Evolutionary conservation across 2,888 invertebrate species (phyloP).

Genomic region (Amitus sp.): DNA sequence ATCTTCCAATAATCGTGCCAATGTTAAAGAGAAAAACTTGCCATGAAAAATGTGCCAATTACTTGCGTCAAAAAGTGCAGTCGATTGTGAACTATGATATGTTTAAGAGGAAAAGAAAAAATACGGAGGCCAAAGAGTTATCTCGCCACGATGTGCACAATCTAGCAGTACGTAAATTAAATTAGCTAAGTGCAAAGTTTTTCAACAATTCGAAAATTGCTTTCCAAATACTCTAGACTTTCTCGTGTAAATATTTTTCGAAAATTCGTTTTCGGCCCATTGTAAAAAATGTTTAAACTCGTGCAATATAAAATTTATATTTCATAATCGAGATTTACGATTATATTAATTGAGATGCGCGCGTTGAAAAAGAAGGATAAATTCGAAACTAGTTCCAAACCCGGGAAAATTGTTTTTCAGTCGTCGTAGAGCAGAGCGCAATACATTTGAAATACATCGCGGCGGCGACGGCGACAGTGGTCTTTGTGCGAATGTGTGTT

Average conservation of each 20-base stretch:
- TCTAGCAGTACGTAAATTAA: conserved; percentile 23
- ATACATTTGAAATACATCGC: background rate
- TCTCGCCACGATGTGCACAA: conserved; percentile 19
- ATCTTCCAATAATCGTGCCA: conserved; percentile 59
- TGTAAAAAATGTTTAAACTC: background rate
- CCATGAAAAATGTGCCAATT: conserved; percentile 64
- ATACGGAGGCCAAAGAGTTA: conserved; percentile 18
- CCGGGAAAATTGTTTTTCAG: too few relatives aligned
- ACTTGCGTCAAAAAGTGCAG: conserved; percentile 14
- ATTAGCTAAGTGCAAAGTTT: conserved; percentile 14
- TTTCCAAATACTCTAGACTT: background rate
- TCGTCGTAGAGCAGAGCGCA: too few relatives aligned
- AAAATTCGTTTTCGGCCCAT: background rate
- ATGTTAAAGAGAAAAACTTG: conserved; percentile 54
- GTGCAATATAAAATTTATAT: conserved; percentile 8
- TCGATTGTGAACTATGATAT: conserved; percentile 9
- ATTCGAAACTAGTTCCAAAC: too few relatives aligned
- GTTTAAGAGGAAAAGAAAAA: conserved; percentile 8
- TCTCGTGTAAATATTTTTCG: background rate
- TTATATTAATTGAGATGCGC: too few relatives aligned
- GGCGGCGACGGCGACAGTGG: conserved; percentile 4
- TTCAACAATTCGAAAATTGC: conserved; percentile 14
- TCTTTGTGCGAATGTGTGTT: conserved; percentile 11
- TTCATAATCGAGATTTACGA: too few relatives aligned
- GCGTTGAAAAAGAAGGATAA: too few relatives aligned